Base-by-base conservation (phyloP, 1,140 invertebrate genomes). In the Aradophagus sp. region DNA sequence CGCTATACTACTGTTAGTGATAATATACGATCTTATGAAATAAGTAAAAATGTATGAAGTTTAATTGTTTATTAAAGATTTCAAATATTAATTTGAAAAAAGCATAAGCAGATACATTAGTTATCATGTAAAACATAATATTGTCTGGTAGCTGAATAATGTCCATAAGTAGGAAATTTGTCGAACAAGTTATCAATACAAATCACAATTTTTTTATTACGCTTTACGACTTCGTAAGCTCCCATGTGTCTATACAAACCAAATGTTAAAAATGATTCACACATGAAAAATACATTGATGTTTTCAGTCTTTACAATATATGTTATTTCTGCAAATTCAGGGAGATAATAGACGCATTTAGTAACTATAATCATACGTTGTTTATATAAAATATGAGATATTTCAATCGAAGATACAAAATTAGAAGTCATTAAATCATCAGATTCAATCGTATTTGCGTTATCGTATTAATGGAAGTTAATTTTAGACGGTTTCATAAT, bases 321-420 rank as follows among this genome's bases (percentile, higher is more conserved):
- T 4, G 5, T 14, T 10, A 56, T 56, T 36, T 36, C 27, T 8
- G 19, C 53, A 45, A 56, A 56, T 10, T 7, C 11, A 5, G 53
- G 53, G 13, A 56, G 31, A 56, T 11, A 8, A 16, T 56, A 29
- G 16, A 27, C 17, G 17, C 36, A 56, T 3, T 20, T 14, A 36
- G 13, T 13, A 17, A 56, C 41, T 26, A 56, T 8, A 17, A 56
- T 45, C 53, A 56, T 44, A 6, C 16, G 11, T 17, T 3, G 31
- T 29, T 56, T 56, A 19, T 56, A 56, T 14, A 34, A 36, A 11
- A 56, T 42, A 15, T 56, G 35, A 11, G 8, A 20, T n/a, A 34
- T 14, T 34, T 34, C 13, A 16, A 55, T 44, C 10, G 13, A 11
- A 5, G 52, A 44, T 11, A 26, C 11, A n/a, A n/a, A 32, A n/a